phyloP scores from a whole-genome alignment of 2,888 invertebrate genomes.

The Cyaniris semiargus region DNA sequence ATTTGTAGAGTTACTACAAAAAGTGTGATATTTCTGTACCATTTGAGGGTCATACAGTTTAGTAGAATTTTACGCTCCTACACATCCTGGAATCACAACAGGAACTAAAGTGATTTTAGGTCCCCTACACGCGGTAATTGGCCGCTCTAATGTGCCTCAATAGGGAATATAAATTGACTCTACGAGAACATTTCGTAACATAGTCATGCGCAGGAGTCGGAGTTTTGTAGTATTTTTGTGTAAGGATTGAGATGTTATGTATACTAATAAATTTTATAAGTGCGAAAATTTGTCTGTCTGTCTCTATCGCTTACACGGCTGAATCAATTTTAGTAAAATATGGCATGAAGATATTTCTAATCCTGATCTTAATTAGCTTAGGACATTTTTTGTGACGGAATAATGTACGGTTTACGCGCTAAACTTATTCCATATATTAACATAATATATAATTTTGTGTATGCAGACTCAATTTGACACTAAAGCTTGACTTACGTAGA shows the following conservation, averaged over 20 bases:
- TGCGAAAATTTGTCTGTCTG: background rate
- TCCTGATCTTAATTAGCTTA: too few species aligned
- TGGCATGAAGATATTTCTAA: too few species aligned
- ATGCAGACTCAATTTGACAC: too few species aligned
- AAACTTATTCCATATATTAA: too few species aligned
- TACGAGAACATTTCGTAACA: conserved; percentile 47
- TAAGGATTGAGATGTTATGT: background rate
- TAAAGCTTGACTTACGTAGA: background rate
- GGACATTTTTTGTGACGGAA: too few species aligned
- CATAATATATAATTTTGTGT: too few species aligned
- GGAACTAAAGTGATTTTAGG: conserved; percentile 42
- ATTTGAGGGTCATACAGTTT: conserved; percentile 1
- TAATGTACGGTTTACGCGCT: too few species aligned
- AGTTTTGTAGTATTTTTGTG: background rate
- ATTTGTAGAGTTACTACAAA: too few species aligned
- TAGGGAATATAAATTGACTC: conserved; percentile 73
- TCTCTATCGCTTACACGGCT: too few species aligned
- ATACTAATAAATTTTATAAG: background rate
- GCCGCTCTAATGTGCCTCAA: conserved; percentile 64
- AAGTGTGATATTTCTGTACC: background rate
- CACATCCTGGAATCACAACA: conserved; percentile 25
- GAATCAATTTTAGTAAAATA: too few species aligned
- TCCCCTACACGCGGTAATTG: conserved; percentile 46
- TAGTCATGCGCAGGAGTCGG: conserved; percentile 17
- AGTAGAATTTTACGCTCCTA: background rate